Evolutionary conservation across 1,140 invertebrate genomes (phyloP).

Genomic region (Drosophila miranda): DNA sequence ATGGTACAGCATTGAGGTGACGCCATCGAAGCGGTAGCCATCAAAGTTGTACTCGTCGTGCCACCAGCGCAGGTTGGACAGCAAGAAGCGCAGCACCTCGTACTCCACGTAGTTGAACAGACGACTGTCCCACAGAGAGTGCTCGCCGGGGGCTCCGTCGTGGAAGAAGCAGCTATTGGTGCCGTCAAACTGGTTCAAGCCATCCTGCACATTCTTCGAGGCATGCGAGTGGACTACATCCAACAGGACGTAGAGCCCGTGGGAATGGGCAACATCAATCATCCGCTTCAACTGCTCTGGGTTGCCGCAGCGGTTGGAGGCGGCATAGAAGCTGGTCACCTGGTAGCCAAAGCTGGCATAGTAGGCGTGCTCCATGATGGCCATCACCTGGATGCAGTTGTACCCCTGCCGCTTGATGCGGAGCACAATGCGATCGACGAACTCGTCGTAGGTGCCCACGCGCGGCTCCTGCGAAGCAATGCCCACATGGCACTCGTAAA

Average conservation of each 20-base stretch:
- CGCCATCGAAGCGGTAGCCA: conserved; percentile 99
- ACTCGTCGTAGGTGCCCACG: conserved; percentile 96
- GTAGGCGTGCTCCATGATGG: conserved; percentile 99
- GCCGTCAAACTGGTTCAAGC: conserved; percentile 98
- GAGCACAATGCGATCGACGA: conserved; percentile 94
- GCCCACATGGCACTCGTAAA: conserved; percentile 99
- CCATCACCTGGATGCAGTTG: conserved; percentile 99
- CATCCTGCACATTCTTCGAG: conserved; percentile 98
- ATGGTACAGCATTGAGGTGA: conserved; percentile 99
- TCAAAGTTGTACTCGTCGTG: conserved; percentile 99
- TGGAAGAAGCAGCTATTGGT: conserved; percentile 98
- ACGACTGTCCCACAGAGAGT: conserved; percentile 97
- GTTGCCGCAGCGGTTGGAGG: conserved; percentile 97
- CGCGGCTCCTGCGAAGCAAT: conserved; percentile 95
- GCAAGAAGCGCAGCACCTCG: conserved; percentile 96
- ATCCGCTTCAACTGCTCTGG: conserved; percentile 98
- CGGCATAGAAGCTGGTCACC: conserved; percentile 97
- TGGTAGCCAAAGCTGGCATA: conserved; percentile 99
- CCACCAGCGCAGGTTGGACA: conserved; percentile 99
- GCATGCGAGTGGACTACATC: conserved; percentile 99
- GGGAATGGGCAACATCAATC: conserved; percentile 94
- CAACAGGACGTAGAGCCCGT: conserved; percentile 94
- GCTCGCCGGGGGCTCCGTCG: conserved; percentile 91
- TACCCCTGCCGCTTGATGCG: conserved; percentile 97
- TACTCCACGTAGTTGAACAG: conserved; percentile 99